These are phyloP conservation scores for Hemiscyllium ocellatum DNA, from an alignment of 2,113 vertebrate genomes.

Conservation along the genomic window DNA sequence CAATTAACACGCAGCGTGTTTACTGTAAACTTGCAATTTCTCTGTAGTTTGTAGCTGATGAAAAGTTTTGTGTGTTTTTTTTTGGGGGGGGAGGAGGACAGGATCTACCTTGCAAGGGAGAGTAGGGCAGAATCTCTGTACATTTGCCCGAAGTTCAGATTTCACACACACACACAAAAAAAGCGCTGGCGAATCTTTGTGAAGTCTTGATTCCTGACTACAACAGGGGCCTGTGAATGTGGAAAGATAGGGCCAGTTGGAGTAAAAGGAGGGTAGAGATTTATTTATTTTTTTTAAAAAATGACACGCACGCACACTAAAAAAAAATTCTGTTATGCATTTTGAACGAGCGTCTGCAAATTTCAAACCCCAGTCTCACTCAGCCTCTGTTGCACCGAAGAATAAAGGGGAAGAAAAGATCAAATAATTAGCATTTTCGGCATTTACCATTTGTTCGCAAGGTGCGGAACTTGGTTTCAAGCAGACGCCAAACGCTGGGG, in stretches of 20 bases:
- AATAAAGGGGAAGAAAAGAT: too few relatives aligned
- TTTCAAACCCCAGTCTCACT: too few relatives aligned
- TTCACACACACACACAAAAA: too few relatives aligned
- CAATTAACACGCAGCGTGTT: constrained; percentile 50
- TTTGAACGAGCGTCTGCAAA: not conserved
- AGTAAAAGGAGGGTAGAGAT: not conserved
- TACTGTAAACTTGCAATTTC: constrained; percentile 48
- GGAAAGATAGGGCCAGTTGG: too few relatives aligned
- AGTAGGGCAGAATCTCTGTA: constrained; percentile 51
- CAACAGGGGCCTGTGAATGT: not conserved
- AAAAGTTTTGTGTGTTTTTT: constrained; percentile 48
- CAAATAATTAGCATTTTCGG: too few relatives aligned
- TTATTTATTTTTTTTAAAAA: too few relatives aligned
- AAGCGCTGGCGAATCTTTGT: not conserved
- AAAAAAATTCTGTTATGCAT: not conserved
- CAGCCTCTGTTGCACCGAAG: too few relatives aligned
- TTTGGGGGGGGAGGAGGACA: too few relatives aligned
- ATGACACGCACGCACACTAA: too few relatives aligned
- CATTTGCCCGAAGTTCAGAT: constrained; percentile 35
- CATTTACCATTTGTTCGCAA: too few relatives aligned
- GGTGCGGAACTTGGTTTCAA: too few relatives aligned
- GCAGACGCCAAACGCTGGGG: too few relatives aligned
- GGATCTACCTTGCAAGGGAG: constrained; percentile 57
- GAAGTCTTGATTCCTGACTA: not conserved
- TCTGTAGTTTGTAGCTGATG: constrained; percentile 57